Percentiles rank a stretch among this genome's conserved stretches.
phyloP scores from a whole-genome alignment of 2,888 invertebrate genomes.

The Cheilosia variabilis region DNA sequence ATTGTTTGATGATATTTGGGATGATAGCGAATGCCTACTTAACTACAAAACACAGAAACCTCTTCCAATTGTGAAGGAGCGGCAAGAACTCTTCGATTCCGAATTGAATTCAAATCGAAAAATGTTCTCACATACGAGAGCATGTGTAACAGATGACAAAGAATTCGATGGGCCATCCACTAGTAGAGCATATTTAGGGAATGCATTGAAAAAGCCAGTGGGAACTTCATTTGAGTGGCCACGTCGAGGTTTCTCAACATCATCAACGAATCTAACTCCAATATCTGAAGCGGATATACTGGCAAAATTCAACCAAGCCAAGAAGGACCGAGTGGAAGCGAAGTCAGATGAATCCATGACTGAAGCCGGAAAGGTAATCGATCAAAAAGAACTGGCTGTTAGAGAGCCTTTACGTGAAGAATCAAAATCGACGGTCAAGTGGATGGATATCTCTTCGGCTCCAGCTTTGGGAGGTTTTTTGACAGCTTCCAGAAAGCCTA shows the following conservation, averaged over 20 bases:
- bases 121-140: background rate
- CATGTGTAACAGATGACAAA: background rate
- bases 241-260: slow-evolving; percentile 57
- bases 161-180: background rate
- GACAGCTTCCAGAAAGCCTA: slow-evolving; percentile 66
- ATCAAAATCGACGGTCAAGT: no score
- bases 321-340: background rate
- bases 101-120: background rate
- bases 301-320: slow-evolving; percentile 28
- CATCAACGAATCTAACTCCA: slow-evolving; percentile 60
- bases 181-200: background rate
- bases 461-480: slow-evolving; percentile 46
- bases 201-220: background rate
- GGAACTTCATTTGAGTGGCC: background rate
- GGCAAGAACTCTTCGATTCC: background rate
- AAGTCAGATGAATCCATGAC: background rate
- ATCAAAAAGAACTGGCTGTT: background rate
- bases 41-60: slow-evolving; percentile 57
- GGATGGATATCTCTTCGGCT: no score
- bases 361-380: background rate
- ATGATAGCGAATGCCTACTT: slow-evolving; percentile 49
- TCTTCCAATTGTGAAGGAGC: background rate
- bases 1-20: slow-evolving; percentile 62
- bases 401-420: background rate
- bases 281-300: slow-evolving; percentile 55